phyloP scores from a whole-genome alignment of 2,888 invertebrate species.

The Suillia variegata region DNA sequence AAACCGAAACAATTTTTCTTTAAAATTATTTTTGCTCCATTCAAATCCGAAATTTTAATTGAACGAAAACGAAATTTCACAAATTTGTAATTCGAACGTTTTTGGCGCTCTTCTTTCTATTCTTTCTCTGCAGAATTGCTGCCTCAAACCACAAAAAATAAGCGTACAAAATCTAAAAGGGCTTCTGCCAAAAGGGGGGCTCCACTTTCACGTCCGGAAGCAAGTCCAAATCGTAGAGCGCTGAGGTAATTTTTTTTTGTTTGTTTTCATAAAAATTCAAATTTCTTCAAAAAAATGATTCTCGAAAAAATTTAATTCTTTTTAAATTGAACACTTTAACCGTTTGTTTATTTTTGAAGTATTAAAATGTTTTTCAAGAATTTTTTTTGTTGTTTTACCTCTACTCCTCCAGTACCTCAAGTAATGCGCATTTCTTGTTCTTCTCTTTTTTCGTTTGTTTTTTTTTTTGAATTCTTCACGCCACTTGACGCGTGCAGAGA shows the following conservation, averaged over 20 bases:
- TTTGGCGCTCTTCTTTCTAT: conserved; percentile 18
- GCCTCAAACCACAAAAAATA: conserved; percentile 15
- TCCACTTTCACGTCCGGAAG: background rate
- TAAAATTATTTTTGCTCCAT: background rate
- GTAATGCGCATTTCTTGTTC: conserved; percentile 6
- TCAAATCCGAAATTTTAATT: too few relatives aligned
- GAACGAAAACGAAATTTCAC: too few relatives aligned
- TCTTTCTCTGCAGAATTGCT: conserved; percentile 20
- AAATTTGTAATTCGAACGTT: too few relatives aligned
- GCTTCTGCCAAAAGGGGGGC: conserved; percentile 3
- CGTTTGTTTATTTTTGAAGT: too few relatives aligned
- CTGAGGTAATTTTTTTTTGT: conserved; percentile 4
- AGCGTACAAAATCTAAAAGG: conserved; percentile 22
- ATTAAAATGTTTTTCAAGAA: too few relatives aligned
- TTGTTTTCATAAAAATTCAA: too few relatives aligned
- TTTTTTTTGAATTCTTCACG: background rate
- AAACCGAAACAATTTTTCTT: background rate
- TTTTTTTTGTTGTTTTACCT: background rate
- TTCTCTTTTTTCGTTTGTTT: conserved; percentile 6
- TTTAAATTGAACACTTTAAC: conserved; percentile 1
- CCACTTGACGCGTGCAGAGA: background rate
- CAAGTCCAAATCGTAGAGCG: background rate
- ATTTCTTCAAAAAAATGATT: background rate
- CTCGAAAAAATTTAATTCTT: too few relatives aligned
- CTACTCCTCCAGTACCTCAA: background rate